phyloP scores from a whole-genome alignment of 2,113 vertebrate species.

The Tachuris rubrigastra region DNA sequence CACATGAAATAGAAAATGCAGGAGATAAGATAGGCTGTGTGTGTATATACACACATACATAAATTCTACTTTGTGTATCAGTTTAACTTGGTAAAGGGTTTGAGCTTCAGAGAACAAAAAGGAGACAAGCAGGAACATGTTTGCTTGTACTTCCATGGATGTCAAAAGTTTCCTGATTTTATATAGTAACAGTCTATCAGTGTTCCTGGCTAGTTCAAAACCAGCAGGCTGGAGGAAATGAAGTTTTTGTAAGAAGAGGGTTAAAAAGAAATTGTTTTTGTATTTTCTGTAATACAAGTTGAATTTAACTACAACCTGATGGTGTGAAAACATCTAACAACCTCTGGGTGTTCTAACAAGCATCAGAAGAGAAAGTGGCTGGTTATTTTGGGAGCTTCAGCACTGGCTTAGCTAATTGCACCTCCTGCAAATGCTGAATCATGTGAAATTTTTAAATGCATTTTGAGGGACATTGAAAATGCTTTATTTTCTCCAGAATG shows the following conservation, averaged over 20 bases:
- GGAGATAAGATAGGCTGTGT: not conserved
- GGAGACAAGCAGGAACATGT: not conserved
- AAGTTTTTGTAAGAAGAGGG: not conserved
- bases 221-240: not conserved
- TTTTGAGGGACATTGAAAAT: not conserved
- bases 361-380: not conserved
- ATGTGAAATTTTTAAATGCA: not conserved
- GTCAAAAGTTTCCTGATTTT: not conserved
- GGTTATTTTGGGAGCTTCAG: not conserved
- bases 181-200: not conserved
- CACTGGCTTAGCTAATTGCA: not conserved
- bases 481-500: slow-evolving; percentile 32
- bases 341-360: not conserved
- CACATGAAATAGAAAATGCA: not conserved
- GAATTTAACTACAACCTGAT: not conserved
- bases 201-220: not conserved
- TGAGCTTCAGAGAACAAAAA: not conserved
- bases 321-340: not conserved
- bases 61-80: not conserved
- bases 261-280: not conserved
- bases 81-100: not conserved
- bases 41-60: not conserved
- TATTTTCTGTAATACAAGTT: not conserved
- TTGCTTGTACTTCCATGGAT: not conserved
- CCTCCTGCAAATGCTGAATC: not conserved